A percentile compares a stretch with the other conserved stretches of the same genome.
Conservation (phyloP, 2,797 vertebrate genomes). For the Myioborus melanocephalus region DNA sequence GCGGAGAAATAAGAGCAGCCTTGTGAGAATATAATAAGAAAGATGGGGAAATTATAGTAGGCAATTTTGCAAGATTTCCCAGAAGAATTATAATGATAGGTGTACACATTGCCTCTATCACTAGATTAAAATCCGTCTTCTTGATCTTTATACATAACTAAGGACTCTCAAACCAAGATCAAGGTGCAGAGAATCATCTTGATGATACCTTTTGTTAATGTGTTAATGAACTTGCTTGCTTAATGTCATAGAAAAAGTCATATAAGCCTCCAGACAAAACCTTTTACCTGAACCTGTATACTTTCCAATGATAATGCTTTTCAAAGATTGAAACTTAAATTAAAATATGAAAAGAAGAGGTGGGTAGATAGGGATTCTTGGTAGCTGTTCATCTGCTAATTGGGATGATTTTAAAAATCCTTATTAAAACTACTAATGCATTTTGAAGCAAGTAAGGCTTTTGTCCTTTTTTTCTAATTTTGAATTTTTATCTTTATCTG, state of each 20-base stretch:
- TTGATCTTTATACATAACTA: slow-evolving; percentile 4
- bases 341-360: slow-evolving; percentile 57
- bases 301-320: slow-evolving; percentile 6
- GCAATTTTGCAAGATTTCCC: not conserved
- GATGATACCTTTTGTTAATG: slow-evolving; percentile 6
- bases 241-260: not conserved
- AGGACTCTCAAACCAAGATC: not conserved
- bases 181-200: not conserved
- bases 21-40: not conserved
- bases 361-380: slow-evolving; percentile 14
- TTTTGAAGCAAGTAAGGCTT: not conserved
- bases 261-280: not conserved
- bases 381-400: slow-evolving; percentile 43
- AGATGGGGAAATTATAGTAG: not conserved
- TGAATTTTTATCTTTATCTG: slow-evolving; percentile 32
- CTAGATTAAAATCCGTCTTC: slow-evolving; percentile 19
- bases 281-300: not conserved
- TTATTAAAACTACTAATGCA: not conserved
- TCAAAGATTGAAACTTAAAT: slow-evolving; percentile 47
- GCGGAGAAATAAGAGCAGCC: not conserved
- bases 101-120: not conserved
- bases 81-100: slow-evolving; percentile 4
- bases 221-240: slow-evolving; percentile 28
- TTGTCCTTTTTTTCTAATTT: slow-evolving; percentile 21
- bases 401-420: not conserved